Conservation (phyloP, 2,113 vertebrate species). For the Paradisaea rubra region DNA sequence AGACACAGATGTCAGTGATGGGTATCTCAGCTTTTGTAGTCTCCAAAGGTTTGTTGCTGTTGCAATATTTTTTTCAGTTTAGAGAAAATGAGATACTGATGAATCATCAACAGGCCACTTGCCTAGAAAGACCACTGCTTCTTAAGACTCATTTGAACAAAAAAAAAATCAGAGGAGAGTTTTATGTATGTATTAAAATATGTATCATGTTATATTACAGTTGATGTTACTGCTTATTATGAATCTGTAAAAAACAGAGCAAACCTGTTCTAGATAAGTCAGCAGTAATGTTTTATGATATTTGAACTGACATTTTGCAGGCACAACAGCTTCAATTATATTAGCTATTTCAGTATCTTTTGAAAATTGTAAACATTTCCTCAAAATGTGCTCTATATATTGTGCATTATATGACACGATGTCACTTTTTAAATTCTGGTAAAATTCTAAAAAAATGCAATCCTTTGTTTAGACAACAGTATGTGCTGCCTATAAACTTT, state of each 20-base stretch:
- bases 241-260: not conserved
- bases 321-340: conserved; percentile 40
- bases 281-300: conserved; percentile 9
- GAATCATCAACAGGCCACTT: not conserved
- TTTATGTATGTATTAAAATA: not conserved
- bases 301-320: conserved; percentile 35
- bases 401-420: not conserved
- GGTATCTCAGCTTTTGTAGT: not conserved
- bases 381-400: not conserved
- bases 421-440: not conserved
- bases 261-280: not conserved
- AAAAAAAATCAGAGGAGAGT: not conserved
- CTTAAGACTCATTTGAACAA: not conserved
- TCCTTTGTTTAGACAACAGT: not conserved
- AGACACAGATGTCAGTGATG: not conserved
- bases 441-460: not conserved
- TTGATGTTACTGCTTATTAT: not conserved
- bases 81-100: not conserved
- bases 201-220: not conserved
- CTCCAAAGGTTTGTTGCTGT: not conserved
- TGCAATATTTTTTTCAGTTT: not conserved
- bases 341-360: conserved; percentile 27
- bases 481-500: not conserved
- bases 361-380: not conserved
- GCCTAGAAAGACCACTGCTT: not conserved